These are phyloP conservation scores for Sylvietta virens DNA, from an alignment of 2,113 vertebrate species.

Conservation along the genomic window DNA sequence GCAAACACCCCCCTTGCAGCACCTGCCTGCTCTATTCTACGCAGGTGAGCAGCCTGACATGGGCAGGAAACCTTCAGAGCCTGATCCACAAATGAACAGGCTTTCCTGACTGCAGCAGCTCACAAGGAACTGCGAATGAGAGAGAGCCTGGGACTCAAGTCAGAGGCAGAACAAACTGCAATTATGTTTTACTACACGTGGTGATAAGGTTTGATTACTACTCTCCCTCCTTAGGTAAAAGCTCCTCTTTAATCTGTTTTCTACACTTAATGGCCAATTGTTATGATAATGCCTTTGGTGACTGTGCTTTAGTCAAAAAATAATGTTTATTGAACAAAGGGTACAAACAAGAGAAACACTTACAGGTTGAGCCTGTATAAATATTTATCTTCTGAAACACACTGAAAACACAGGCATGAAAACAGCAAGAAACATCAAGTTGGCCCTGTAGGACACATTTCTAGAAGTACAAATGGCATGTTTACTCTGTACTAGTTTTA, in stretches of 20 bases:
- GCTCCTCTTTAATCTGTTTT: not conserved
- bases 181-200: not conserved
- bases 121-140: fast-evolving
- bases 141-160: not conserved
- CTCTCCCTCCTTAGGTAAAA: not conserved
- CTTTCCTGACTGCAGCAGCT: not conserved
- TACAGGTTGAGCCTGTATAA: not conserved
- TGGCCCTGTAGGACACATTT: not conserved
- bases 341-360: not conserved
- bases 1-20: not conserved
- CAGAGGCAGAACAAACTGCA: not conserved
- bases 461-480: not conserved
- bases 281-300: not conserved
- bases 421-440: not conserved
- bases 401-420: not conserved
- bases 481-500: not conserved
- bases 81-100: not conserved
- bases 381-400: conserved; percentile 8
- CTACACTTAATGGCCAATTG: not conserved
- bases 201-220: not conserved
- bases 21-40: not conserved
- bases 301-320: not conserved
- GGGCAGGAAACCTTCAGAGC: not conserved
- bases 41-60: not conserved
- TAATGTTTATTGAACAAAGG: not conserved